Conservation (phyloP, 2,888 invertebrate species). For the Theodoxus fluviatilis region DNA sequence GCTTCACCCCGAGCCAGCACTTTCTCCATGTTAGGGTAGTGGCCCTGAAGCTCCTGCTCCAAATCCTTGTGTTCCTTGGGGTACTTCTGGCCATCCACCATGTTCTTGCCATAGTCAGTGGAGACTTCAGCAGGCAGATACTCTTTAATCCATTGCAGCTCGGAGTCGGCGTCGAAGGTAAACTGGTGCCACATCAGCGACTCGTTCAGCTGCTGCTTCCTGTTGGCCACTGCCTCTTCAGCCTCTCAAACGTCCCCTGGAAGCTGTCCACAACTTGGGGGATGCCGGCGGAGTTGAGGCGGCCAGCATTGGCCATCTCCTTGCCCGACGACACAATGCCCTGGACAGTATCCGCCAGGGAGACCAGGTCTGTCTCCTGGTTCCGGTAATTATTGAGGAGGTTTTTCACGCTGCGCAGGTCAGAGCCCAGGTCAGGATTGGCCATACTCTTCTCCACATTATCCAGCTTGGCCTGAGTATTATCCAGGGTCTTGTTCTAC, state of each 20-base stretch:
- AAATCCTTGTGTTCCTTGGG: conserved; percentile 93
- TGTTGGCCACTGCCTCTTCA: conserved; percentile 74
- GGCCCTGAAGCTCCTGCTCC: conserved; percentile 85
- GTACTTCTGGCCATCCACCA: conserved; percentile 90
- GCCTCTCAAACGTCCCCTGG: conserved; percentile 70
- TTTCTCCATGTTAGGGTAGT: conserved; percentile 84
- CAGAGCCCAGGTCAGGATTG: conserved; percentile 83
- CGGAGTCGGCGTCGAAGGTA: conserved; percentile 88
- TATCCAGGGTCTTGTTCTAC: conserved; percentile 78
- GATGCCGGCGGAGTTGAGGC: conserved; percentile 91
- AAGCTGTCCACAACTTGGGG: conserved; percentile 79
- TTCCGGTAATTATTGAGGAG: conserved; percentile 84
- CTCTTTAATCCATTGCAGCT: conserved; percentile 94
- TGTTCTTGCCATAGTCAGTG: conserved; percentile 76
- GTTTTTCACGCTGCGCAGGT: conserved; percentile 89
- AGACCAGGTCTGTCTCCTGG: conserved; percentile 83
- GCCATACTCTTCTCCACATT: conserved; percentile 81
- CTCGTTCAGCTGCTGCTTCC: conserved; percentile 83
- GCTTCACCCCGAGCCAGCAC: conserved; percentile 80
- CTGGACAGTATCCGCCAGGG: conserved; percentile 83
- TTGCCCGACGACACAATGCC: conserved; percentile 79
- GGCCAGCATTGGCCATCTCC: conserved; percentile 90
- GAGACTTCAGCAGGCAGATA: conserved; percentile 82
- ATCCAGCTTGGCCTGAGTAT: conserved; percentile 82
- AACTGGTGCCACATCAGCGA: conserved; percentile 91